Conservation (phyloP, 2,888 invertebrate species). For the Anodontia alba region DNA sequence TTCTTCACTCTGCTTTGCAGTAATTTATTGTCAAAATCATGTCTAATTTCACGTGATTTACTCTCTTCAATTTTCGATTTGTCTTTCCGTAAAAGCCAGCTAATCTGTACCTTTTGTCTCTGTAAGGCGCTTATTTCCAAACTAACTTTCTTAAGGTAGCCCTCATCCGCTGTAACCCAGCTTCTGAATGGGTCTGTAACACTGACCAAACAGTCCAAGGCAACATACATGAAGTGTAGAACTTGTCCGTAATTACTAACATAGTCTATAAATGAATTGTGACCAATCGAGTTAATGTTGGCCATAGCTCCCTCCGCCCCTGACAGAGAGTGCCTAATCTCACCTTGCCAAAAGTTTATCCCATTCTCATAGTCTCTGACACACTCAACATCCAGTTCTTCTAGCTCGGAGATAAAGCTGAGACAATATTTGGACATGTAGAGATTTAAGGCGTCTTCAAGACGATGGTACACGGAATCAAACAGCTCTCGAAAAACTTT, state of each 20-base stretch:
- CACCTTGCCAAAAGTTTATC: constrained; percentile 70
- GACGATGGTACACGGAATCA: constrained; percentile 37
- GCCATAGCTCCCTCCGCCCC: constrained; percentile 59
- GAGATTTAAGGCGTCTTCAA: constrained; percentile 48
- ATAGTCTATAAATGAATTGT: constrained; percentile 62
- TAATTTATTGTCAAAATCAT: constrained; percentile 58
- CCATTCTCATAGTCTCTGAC: constrained; percentile 78
- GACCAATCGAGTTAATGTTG: constrained; percentile 43
- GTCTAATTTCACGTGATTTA: constrained; percentile 60
- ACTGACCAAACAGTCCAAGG: constrained; percentile 66
- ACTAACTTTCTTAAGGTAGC: constrained; percentile 73
- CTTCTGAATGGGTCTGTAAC: constrained; percentile 74
- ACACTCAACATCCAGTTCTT: constrained; percentile 62
- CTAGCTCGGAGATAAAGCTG: constrained; percentile 74
- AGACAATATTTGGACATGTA: constrained; percentile 74
- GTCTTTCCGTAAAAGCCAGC: constrained; percentile 62
- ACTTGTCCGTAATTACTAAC: constrained; percentile 70
- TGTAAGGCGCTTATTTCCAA: constrained; percentile 69
- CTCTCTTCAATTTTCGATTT: constrained; percentile 59
- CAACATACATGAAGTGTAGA: constrained; percentile 72
- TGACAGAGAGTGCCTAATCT: constrained; percentile 56
- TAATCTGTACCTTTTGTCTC: constrained; percentile 61
- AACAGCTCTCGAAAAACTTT: constrained; percentile 51
- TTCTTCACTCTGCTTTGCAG: constrained; percentile 53
- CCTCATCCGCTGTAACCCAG: constrained; percentile 79